phyloP scores from a whole-genome alignment of 1,140 invertebrate species.

The Drosophila oshimai region DNA sequence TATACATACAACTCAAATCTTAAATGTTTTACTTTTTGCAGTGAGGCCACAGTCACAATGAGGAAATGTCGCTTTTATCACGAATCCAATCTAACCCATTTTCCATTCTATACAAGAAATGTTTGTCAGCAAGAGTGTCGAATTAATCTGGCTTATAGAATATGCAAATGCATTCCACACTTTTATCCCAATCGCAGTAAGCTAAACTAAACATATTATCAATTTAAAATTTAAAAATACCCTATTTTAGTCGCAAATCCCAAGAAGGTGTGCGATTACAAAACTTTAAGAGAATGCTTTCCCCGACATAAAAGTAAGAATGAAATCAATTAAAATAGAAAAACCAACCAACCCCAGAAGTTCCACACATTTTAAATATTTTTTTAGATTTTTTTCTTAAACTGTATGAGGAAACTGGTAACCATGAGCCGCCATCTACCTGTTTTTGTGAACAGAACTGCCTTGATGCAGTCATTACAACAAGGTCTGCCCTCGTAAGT shows the following conservation, averaged over 20 bases:
- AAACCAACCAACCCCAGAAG: no score
- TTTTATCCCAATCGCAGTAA: slow-evolving; percentile 83
- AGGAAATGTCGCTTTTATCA: slow-evolving; percentile 84
- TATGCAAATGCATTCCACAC: slow-evolving; percentile 87
- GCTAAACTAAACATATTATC: background rate
- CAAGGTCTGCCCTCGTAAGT: slow-evolving; percentile 38
- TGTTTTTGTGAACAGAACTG: slow-evolving; percentile 68
- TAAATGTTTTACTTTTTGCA: background rate
- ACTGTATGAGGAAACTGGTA: slow-evolving; percentile 36
- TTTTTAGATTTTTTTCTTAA: slow-evolving; percentile 52
- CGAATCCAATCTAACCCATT: slow-evolving; percentile 86
- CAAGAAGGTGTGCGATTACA: slow-evolving; percentile 67
- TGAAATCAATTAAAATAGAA: background rate
- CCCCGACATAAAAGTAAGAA: slow-evolving; percentile 47
- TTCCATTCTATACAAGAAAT: slow-evolving; percentile 86
- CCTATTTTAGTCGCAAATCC: slow-evolving; percentile 41
- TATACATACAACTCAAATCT: background rate
- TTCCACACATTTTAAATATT: background rate
- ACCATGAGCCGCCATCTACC: background rate
- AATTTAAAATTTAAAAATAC: background rate
- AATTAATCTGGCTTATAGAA: slow-evolving; percentile 84
- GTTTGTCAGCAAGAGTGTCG: slow-evolving; percentile 87
- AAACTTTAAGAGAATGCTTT: slow-evolving; percentile 58
- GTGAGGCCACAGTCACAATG: slow-evolving; percentile 55
- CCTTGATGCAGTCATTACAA: slow-evolving; percentile 51